Conservation (phyloP, 2,113 vertebrate species). For the Catagonus wagneri region DNA sequence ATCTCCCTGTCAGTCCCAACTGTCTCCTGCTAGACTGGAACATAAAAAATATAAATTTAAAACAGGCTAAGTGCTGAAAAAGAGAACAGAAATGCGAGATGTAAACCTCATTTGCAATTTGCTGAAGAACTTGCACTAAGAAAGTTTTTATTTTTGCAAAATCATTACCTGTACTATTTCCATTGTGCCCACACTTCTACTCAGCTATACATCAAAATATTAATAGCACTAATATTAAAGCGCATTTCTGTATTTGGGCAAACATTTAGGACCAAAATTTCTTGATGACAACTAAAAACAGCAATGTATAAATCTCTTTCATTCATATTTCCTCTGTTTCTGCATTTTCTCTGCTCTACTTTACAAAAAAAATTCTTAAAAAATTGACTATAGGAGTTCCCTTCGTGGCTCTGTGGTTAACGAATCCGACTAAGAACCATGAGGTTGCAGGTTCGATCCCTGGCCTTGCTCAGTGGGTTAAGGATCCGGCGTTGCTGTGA, state of each 20-base stretch:
- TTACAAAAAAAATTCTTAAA: not conserved
- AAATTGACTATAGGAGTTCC: no score
- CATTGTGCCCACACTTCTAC: not conserved
- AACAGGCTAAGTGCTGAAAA: not conserved
- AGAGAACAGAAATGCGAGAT: not conserved
- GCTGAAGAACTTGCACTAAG: not conserved
- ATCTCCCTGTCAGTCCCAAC: not conserved
- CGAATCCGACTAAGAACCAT: no score
- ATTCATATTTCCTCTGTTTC: not conserved
- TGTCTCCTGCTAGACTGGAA: not conserved
- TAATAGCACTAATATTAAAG: not conserved
- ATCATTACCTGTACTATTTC: not conserved
- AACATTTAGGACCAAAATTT: not conserved
- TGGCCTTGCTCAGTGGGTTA: no score
- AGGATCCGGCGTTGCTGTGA: no score
- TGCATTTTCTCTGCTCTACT: not conserved
- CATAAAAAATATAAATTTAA: not conserved
- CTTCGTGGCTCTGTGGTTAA: no score
- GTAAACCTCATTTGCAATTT: not conserved
- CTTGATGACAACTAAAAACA: not conserved
- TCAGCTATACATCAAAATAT: not conserved
- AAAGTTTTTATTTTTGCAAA: not conserved
- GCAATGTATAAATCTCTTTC: not conserved
- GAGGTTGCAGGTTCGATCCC: no score
- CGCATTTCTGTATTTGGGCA: not conserved